These are phyloP conservation scores for Nixonia krombeini DNA, from an alignment of 1,140 invertebrate genomes.

Conservation along the genomic window DNA sequence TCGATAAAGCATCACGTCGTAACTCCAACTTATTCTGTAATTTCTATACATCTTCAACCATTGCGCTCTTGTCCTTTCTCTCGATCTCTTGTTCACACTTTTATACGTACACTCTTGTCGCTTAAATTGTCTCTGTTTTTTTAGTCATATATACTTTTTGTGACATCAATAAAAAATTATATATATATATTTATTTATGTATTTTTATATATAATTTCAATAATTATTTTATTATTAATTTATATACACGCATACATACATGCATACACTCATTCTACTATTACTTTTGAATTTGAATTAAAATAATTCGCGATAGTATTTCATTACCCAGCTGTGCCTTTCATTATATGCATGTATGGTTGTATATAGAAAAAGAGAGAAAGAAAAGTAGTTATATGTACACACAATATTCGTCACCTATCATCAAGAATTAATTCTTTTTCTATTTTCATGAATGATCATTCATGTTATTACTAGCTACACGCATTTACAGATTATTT, in stretches of 20 bases:
- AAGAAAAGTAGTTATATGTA: neutral
- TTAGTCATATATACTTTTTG: conserved; percentile 53
- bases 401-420: conserved; percentile 12
- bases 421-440: conserved; percentile 39
- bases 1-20: conserved; percentile 65
- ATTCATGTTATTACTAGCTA: conserved; percentile 52
- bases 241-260: conserved; percentile 39
- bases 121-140: conserved; percentile 38
- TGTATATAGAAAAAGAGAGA: conserved; percentile 4
- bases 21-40: conserved; percentile 55
- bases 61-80: conserved; percentile 32
- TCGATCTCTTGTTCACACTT: conserved; percentile 14
- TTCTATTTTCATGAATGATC: conserved; percentile 58
- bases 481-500: conserved; percentile 7
- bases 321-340: conserved; percentile 28
- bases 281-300: conserved; percentile 58
- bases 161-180: conserved; percentile 67
- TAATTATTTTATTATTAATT: conserved; percentile 59
- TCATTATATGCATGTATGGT: conserved; percentile 27
- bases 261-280: conserved; percentile 49
- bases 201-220: conserved; percentile 54
- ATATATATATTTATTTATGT: conserved; percentile 49
- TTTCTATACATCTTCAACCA: conserved; percentile 44
- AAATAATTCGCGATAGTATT: conserved; percentile 44
- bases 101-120: conserved; percentile 35